Percentiles rank a stretch among this genome's conserved stretches.
phyloP scores from a whole-genome alignment of 2,888 invertebrate genomes.

The Pristionchus fissidentatus region DNA sequence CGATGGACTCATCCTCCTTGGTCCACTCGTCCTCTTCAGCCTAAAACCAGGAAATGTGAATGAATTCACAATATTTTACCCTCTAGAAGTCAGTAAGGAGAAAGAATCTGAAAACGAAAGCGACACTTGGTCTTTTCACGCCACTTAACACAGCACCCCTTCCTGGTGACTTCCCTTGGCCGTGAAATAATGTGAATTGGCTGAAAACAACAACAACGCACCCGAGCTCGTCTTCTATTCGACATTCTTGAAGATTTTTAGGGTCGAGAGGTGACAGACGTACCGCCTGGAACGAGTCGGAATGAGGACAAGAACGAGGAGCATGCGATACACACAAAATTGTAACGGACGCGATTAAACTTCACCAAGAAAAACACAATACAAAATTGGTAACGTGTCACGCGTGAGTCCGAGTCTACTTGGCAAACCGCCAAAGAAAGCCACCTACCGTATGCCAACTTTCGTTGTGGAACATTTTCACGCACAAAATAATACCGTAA shows the following conservation, averaged over 20 bases:
- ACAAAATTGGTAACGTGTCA: slow-evolving; percentile 18
- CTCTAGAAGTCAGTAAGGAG: too few species aligned
- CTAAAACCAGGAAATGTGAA: too few species aligned
- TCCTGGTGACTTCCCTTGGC: too few species aligned
- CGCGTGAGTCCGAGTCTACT: background rate
- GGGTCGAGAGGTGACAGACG: too few species aligned
- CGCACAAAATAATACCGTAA: too few species aligned
- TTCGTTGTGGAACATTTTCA: background rate
- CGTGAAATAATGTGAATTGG: too few species aligned
- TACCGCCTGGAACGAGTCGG: background rate
- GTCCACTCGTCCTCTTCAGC: slow-evolving; percentile 33
- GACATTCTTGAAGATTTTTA: background rate
- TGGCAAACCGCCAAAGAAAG: too few species aligned
- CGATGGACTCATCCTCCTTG: slow-evolving; percentile 82
- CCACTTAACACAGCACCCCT: too few species aligned
- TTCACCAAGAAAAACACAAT: background rate
- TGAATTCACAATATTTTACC: background rate
- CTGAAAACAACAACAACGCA: background rate
- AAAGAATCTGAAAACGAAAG: too few species aligned
- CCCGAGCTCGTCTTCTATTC: slow-evolving; percentile 21
- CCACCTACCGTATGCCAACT: too few species aligned
- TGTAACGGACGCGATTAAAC: background rate
- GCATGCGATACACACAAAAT: background rate
- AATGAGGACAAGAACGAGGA: background rate
- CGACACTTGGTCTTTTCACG: too few species aligned